These are phyloP conservation scores for Malurus leucopterus DNA, from an alignment of 2,797 vertebrate genomes.

Conservation along the genomic window DNA sequence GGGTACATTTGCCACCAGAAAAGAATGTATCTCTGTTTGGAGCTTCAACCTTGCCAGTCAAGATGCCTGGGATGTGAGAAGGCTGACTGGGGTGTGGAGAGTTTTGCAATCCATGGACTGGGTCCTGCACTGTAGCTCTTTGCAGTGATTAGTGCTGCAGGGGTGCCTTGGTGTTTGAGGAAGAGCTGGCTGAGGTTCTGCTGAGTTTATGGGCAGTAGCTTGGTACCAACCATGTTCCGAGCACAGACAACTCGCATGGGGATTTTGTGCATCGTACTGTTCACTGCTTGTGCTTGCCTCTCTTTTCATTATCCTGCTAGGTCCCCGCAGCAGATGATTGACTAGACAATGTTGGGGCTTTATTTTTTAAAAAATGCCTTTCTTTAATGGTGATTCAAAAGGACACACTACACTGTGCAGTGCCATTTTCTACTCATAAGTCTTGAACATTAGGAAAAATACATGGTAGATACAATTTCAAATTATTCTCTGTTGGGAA, in stretches of 20 bases:
- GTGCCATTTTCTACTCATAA: not conserved
- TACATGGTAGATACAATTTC: not conserved
- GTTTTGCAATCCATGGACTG: not conserved
- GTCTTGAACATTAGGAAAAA: not conserved
- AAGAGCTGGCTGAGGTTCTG: not conserved
- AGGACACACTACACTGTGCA: not conserved
- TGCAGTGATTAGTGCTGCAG: not conserved
- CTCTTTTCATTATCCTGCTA: not conserved
- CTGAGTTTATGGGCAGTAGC: not conserved
- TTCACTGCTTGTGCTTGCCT: not conserved
- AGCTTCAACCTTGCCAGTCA: not conserved
- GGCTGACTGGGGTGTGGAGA: not conserved
- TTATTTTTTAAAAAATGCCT: not conserved
- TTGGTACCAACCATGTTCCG: not conserved
- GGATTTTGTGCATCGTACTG: not conserved
- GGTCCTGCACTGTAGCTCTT: not conserved
- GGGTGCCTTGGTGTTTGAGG: not conserved
- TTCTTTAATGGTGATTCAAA: not conserved
- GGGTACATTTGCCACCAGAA: not conserved
- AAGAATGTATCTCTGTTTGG: not conserved
- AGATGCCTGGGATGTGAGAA: not conserved
- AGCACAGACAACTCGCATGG: accelerated
- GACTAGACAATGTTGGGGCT: not conserved
- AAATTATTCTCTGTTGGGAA: not conserved
- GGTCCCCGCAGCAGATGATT: not conserved